These are phyloP conservation scores for Malacosoma neustria DNA, from an alignment of 2,888 invertebrate genomes.

Conservation along the genomic window DNA sequence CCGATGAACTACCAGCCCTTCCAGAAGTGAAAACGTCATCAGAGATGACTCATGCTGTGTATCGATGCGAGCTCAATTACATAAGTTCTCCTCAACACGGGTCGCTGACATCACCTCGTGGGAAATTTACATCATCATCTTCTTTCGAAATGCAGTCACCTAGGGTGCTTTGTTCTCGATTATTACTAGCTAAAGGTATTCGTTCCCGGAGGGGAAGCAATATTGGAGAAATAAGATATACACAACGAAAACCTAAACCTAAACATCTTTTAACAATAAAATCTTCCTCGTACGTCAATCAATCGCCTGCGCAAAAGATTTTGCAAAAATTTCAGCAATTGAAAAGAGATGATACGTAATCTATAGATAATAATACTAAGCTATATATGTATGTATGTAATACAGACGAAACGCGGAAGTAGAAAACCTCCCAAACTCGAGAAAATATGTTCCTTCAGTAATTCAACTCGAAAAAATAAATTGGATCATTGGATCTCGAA, in stretches of 20 bases:
- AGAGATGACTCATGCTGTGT: slow-evolving; percentile 26
- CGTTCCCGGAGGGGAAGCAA: slow-evolving; percentile 23
- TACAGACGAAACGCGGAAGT: too few species aligned
- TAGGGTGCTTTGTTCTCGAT: slow-evolving; percentile 35
- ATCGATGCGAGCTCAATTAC: slow-evolving; percentile 41
- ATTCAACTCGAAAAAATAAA: too few species aligned
- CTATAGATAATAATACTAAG: too few species aligned
- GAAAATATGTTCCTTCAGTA: too few species aligned
- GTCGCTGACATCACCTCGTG: slow-evolving; percentile 29
- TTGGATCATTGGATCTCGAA: too few species aligned
- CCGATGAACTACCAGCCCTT: slow-evolving; percentile 33
- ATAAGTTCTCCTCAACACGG: slow-evolving; percentile 44
- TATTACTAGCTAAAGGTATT: slow-evolving; percentile 30
- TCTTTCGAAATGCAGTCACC: slow-evolving; percentile 37
- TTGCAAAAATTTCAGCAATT: slow-evolving; percentile 45
- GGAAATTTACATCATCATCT: slow-evolving; percentile 32
- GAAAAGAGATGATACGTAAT: slow-evolving; percentile 17
- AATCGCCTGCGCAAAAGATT: slow-evolving; percentile 41
- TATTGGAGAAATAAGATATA: slow-evolving; percentile 14
- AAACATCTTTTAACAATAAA: slow-evolving; percentile 29
- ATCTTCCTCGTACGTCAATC: slow-evolving; percentile 27
- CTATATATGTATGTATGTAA: too few species aligned
- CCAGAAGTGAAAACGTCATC: slow-evolving; percentile 30
- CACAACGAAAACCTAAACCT: slow-evolving; percentile 11
- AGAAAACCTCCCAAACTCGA: too few species aligned